Conservation (phyloP, 2,113 vertebrate species). For the Mixornis gularis region DNA sequence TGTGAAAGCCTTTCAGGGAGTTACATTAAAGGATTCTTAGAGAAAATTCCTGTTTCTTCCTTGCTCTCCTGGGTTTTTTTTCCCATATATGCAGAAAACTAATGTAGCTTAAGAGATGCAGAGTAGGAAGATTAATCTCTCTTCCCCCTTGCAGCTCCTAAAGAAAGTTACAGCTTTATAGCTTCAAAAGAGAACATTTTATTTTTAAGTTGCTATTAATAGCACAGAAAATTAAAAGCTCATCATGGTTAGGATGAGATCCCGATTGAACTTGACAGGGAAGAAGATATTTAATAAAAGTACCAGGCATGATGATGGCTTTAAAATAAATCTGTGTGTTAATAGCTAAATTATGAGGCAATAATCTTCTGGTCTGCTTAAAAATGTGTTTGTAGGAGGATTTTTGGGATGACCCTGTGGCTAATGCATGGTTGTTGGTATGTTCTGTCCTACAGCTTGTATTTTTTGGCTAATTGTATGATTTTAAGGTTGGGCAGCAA, state of each 20-base stretch:
- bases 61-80: not conserved
- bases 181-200: slow-evolving; percentile 54
- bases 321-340: slow-evolving; percentile 46
- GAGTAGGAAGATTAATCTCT: slow-evolving; percentile 36
- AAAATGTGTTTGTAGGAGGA: not conserved
- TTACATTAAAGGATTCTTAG: not conserved
- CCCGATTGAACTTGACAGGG: slow-evolving; percentile 44
- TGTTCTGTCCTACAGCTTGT: not conserved
- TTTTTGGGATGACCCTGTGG: not conserved
- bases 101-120: not conserved
- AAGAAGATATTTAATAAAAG: slow-evolving; percentile 43
- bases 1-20: not conserved
- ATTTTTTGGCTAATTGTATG: slow-evolving; percentile 45
- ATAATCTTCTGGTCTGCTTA: slow-evolving; percentile 26
- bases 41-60: not conserved
- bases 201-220: slow-evolving; percentile 62
- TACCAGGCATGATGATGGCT: slow-evolving; percentile 23
- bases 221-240: slow-evolving; percentile 56
- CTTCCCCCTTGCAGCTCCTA: slow-evolving; percentile 17
- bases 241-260: slow-evolving; percentile 44
- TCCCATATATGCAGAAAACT: not conserved
- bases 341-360: slow-evolving; percentile 43
- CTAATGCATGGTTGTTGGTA: not conserved
- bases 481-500: slow-evolving; percentile 53
- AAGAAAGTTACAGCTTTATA: slow-evolving; percentile 36